Base-by-base conservation (phyloP, 2,797 vertebrate genomes). In the Leptodon cayanensis region DNA sequence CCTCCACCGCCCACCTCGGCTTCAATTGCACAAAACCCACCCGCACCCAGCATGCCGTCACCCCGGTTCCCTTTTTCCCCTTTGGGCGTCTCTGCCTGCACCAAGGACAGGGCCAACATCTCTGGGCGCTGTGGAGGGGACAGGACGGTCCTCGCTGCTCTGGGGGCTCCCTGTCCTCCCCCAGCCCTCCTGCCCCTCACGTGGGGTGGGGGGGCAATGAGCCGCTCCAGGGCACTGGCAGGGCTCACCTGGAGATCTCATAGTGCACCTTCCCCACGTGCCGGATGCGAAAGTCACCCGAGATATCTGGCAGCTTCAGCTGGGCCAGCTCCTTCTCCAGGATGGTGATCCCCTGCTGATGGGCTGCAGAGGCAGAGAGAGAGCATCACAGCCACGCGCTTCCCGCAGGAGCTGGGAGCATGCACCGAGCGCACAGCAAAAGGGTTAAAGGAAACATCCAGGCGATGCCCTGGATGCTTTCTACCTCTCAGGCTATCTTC, bases 341-440 rank as follows among this genome's bases (percentile, higher is more conserved):
- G 28, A 85, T 8, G 0, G 8, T 0, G 0, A 95, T 50, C 2
- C 26, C 95, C 0, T 93, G 89, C 63, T 87, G 33, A 29, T 70
- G 26, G 37, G 96, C 96, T 97, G 52, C 25, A 29, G 50, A 29
- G 39, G n/a, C 37, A 90, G 5, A 25, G 19, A 21, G n/a, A 55
- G 8, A 87, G 15, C 0, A 0, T 95, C 89, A 79, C 4, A 1
- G 15, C 16, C 82, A 24, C 0, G 0, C 0, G 0, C 28, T 37
- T 35, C 58, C 54, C 1, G 0, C 11, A 6, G n/a, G 22, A 59
- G 37, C 35, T 11, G 33, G 49, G 5, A 81, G 22, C 24, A 2
- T 1, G 35, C 24, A 19, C 4, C 0, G 0, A 33, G 31, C 1
- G 0, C 1, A 3, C n/a, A 35, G 29, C 0, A 0, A 20, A 67